Percentiles rank a stretch among this genome's conserved stretches.
These are phyloP conservation scores for Uloborus diversus DNA, from an alignment of 1,140 invertebrate genomes.

Conservation along the genomic window DNA sequence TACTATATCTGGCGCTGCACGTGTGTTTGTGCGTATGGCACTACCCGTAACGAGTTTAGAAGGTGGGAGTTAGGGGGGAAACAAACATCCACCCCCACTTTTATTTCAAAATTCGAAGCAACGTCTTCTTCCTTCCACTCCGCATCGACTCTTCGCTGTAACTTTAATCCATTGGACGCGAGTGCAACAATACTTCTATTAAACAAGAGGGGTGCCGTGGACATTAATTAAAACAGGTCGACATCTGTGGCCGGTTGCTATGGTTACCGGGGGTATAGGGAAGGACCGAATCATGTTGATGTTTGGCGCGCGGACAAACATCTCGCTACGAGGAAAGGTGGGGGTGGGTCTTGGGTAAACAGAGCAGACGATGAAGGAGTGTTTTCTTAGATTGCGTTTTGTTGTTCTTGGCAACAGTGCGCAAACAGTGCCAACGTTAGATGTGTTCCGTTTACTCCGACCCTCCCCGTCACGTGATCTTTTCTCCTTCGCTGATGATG, in stretches of 20 bases:
- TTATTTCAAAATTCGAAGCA: slow-evolving; percentile 49
- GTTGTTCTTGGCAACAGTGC: slow-evolving; percentile 57
- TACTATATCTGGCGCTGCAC: slow-evolving; percentile 9
- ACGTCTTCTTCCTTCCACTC: not conserved
- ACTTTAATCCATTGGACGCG: slow-evolving; percentile 47
- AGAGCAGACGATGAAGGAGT: slow-evolving; percentile 54
- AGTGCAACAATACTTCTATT: slow-evolving; percentile 54
- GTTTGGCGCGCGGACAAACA: slow-evolving; percentile 56
- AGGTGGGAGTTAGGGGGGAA: not conserved
- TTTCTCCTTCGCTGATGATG: slow-evolving; percentile 39
- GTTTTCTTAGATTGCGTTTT: slow-evolving; percentile 57
- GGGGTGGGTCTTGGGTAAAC: slow-evolving; percentile 48
- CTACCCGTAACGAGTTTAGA: not conserved
- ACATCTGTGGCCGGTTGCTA: slow-evolving; percentile 56
- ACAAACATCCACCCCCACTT: slow-evolving; percentile 24
- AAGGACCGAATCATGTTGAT: slow-evolving; percentile 33
- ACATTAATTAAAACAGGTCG: slow-evolving; percentile 57
- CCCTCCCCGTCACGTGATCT: slow-evolving; percentile 38
- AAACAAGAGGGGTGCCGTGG: slow-evolving; percentile 47
- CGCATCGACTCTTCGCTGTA: slow-evolving; percentile 46
- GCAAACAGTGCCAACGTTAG: slow-evolving; percentile 46
- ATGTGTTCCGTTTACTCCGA: slow-evolving; percentile 44
- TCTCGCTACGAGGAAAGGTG: slow-evolving; percentile 26
- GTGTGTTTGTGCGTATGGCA: not conserved
- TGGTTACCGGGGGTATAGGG: slow-evolving; percentile 24